Conservation (phyloP, 2,888 invertebrate species). For the Lampropteryx suffumata region DNA sequence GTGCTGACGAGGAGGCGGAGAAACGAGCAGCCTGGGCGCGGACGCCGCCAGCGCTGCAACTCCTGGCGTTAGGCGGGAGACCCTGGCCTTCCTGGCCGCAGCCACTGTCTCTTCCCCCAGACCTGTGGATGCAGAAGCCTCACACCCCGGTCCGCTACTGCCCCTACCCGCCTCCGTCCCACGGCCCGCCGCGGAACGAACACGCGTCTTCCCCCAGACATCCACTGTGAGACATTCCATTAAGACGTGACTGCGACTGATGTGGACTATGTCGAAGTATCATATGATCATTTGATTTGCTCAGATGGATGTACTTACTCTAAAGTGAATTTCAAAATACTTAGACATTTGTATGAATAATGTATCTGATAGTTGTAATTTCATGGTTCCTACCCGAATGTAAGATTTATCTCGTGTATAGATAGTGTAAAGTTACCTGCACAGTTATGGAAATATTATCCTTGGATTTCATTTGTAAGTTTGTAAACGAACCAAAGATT, state of each 20-base stretch:
- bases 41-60: slow-evolving; percentile 73
- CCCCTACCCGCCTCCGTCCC: slow-evolving; percentile 83
- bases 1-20: slow-evolving; percentile 82
- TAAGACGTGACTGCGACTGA: slow-evolving; percentile 18
- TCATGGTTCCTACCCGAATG: slow-evolving; percentile 78
- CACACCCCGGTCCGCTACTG: slow-evolving; percentile 82
- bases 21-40: slow-evolving; percentile 81
- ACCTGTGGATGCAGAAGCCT: slow-evolving; percentile 96
- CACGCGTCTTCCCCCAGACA: slow-evolving; percentile 68
- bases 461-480: slow-evolving; percentile 3
- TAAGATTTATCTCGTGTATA: slow-evolving; percentile 50
- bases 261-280: slow-evolving; percentile 9
- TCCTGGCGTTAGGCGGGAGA: slow-evolving; percentile 84
- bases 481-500: slow-evolving; percentile 24
- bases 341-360: slow-evolving; percentile 44
- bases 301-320: slow-evolving; percentile 21
- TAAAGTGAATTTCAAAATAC: slow-evolving; percentile 46
- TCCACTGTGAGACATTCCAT: slow-evolving; percentile 57
- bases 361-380: slow-evolving; percentile 59
- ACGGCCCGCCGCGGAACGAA: slow-evolving; percentile 48
- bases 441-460: slow-evolving; percentile 21
- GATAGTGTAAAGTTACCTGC: slow-evolving; percentile 66
- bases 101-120: slow-evolving; percentile 92
- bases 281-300: slow-evolving; percentile 3
- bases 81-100: slow-evolving; percentile 93